A percentile compares a stretch with the other conserved stretches of the same genome.
Evolutionary conservation across 2,888 invertebrate species (phyloP).

Genomic region (Platycheirus rosarum): DNA sequence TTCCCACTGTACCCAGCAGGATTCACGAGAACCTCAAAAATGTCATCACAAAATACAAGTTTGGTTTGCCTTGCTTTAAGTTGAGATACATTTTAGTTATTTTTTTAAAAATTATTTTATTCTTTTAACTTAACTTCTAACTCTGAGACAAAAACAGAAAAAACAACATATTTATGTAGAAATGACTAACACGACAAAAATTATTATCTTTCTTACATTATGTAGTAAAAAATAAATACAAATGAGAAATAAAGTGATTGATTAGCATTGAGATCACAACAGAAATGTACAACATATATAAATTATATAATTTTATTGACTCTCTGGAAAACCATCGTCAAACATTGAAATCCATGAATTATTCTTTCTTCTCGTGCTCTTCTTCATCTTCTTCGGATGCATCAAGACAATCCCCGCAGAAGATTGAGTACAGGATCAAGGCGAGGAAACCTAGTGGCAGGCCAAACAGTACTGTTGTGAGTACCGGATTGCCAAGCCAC

Average conservation of each 20-base stretch:
- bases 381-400: conserved; percentile 90
- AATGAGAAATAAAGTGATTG: conserved; percentile 4
- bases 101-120: conserved; percentile 69
- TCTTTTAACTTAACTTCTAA: conserved; percentile 34
- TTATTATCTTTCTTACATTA: conserved; percentile 31
- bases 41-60: conserved; percentile 23
- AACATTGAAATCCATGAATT: too few species aligned
- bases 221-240: conserved; percentile 57
- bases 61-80: conserved; percentile 36
- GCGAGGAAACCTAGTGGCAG: conserved; percentile 96
- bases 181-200: conserved; percentile 14
- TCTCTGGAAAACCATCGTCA: neutral
- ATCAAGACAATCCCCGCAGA: conserved; percentile 97
- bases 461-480: conserved; percentile 96
- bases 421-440: conserved; percentile 97
- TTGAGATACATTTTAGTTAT: conserved; percentile 52
- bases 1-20: conserved; percentile 15
- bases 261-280: conserved; percentile 65
- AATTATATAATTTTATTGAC: conserved; percentile 31
- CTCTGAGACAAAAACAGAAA: conserved; percentile 20
- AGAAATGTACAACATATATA: conserved; percentile 63
- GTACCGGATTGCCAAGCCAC: conserved; percentile 96
- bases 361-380: conserved; percentile 83
- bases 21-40: neutral
- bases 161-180: conserved; percentile 39